Evolutionary conservation across 2,113 vertebrate genomes (phyloP).

Genomic region (Heloderma charlesbogerti): DNA sequence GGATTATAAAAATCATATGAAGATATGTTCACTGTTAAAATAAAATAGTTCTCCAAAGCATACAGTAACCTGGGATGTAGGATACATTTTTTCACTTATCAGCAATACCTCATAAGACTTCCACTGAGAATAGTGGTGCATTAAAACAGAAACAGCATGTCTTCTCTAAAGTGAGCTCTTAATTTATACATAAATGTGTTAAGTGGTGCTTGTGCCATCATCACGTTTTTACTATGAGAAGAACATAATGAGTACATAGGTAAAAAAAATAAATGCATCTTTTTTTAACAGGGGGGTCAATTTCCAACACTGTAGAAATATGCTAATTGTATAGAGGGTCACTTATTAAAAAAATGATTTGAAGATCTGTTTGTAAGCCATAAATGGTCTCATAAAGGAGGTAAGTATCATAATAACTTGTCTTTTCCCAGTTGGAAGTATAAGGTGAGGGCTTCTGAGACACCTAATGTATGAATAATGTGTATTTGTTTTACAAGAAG

Average conservation of each 20-base stretch:
- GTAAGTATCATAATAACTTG: conserved; percentile 64
- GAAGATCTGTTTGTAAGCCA: conserved; percentile 61
- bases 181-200: conserved; percentile 25
- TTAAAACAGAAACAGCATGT: conserved; percentile 17
- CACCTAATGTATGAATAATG: conserved; percentile 65
- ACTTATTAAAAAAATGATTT: conserved; percentile 62
- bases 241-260: conserved; percentile 45
- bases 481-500: conserved; percentile 62
- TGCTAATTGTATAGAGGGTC: conserved; percentile 48
- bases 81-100: accelerated
- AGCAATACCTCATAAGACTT: not conserved
- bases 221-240: conserved; percentile 44
- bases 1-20: not conserved
- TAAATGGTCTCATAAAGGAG: conserved; percentile 65
- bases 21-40: not conserved
- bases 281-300: conserved; percentile 17
- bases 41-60: not conserved
- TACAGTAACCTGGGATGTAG: not conserved
- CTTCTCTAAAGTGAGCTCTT: conserved; percentile 47
- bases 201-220: conserved; percentile 42
- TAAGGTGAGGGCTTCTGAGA: conserved; percentile 60
- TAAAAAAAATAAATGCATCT: conserved; percentile 61
- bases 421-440: conserved; percentile 52
- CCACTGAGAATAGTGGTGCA: not conserved
- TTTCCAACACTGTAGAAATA: conserved; percentile 54